Conservation (phyloP, 2,888 invertebrate genomes). For the Lepetodrilus schrolli region DNA sequence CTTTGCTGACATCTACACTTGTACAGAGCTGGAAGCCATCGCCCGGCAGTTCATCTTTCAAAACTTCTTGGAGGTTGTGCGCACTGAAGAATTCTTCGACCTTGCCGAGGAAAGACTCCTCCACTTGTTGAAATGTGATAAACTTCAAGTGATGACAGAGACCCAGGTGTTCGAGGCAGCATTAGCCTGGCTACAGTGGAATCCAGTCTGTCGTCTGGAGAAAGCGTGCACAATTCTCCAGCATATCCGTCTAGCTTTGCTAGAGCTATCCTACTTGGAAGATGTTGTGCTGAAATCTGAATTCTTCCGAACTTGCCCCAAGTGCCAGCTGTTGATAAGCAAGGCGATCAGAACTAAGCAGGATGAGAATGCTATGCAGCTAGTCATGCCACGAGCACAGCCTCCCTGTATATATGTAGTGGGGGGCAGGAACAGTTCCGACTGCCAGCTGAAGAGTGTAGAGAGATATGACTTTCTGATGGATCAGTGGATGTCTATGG, state of each 20-base stretch:
- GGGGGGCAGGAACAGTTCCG: conserved; percentile 70
- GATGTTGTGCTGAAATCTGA: conserved; percentile 68
- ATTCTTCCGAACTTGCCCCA: conserved; percentile 69
- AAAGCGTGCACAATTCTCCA: conserved; percentile 67
- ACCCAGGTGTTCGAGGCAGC: conserved; percentile 71
- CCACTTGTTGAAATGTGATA: conserved; percentile 65
- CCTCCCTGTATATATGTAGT: conserved; percentile 73
- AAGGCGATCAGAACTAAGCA: conserved; percentile 66
- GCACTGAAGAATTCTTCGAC: conserved; percentile 70
- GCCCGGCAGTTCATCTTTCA: conserved; percentile 69
- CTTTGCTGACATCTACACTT: conserved; percentile 72
- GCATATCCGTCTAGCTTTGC: conserved; percentile 66
- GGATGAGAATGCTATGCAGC: conserved; percentile 60
- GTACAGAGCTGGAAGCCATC: conserved; percentile 66
- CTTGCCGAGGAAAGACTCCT: conserved; percentile 65
- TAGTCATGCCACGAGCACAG: conserved; percentile 65
- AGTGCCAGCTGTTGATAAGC: conserved; percentile 70
- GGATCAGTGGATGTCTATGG: conserved; percentile 72
- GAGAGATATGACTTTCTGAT: conserved; percentile 71
- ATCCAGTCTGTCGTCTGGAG: conserved; percentile 50
- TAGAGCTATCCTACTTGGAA: conserved; percentile 68
- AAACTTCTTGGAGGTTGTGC: conserved; percentile 71
- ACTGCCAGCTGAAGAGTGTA: conserved; percentile 71
- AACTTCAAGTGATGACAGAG: conserved; percentile 68
- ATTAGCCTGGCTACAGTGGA: conserved; percentile 68